phyloP scores from a whole-genome alignment of 2,113 vertebrate genomes.

The Rutilus rutilus region DNA sequence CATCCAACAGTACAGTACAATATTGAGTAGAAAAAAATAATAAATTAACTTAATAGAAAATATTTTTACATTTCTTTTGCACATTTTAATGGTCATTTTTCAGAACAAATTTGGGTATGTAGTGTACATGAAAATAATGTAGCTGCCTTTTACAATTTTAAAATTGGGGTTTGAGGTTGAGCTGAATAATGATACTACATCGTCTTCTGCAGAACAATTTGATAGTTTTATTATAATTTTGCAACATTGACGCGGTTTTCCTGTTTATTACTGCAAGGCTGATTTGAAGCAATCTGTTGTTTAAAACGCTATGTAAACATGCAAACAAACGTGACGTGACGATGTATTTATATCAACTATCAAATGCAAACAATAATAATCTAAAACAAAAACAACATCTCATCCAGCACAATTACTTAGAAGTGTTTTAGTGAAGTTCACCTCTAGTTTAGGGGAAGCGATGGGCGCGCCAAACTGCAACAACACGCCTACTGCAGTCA shows the following conservation, averaged over 20 bases:
- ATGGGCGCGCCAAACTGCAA: constrained; percentile 46
- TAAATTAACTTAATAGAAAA: too few species aligned
- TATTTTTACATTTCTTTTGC: too few species aligned
- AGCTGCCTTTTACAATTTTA: too few species aligned
- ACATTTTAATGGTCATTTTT: too few species aligned
- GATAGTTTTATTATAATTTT: background rate
- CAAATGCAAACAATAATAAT: background rate
- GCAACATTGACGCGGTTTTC: background rate
- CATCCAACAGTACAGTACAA: too few species aligned
- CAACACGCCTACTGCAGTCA: constrained; percentile 49
- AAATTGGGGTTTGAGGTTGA: background rate
- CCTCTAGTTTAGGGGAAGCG: constrained; percentile 44
- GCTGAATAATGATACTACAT: background rate
- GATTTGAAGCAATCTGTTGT: background rate
- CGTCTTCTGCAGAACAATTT: background rate
- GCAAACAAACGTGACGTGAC: background rate
- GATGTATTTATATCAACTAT: background rate
- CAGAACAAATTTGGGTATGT: too few species aligned
- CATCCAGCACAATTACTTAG: background rate
- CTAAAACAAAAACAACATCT: too few species aligned
- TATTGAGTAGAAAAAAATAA: too few species aligned
- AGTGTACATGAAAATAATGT: too few species aligned
- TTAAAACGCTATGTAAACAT: background rate
- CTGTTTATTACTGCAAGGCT: background rate
- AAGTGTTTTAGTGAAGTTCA: background rate